Conservation (phyloP, 2,888 invertebrate genomes). For the Nomada lathburiana region DNA sequence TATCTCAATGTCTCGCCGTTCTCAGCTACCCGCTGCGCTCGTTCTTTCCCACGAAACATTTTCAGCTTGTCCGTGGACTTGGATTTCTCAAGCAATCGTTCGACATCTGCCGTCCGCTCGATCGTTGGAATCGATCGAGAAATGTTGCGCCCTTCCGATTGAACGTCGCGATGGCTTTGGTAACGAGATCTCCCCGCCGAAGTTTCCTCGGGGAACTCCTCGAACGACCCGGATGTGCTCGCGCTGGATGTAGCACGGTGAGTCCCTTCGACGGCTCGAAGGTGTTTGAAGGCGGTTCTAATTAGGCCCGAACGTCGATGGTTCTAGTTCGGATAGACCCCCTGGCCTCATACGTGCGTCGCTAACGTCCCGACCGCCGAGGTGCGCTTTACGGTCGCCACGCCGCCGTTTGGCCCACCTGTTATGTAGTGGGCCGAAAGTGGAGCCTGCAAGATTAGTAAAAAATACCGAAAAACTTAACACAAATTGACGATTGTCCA, state of each 20-base stretch:
- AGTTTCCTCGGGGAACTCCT: constrained; percentile 21
- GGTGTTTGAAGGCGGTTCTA: constrained; percentile 56
- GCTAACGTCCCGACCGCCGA: constrained; percentile 86
- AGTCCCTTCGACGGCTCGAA: constrained; percentile 46
- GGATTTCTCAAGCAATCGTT: constrained; percentile 40
- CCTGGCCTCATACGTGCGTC: constrained; percentile 88
- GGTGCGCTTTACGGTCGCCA: constrained; percentile 87
- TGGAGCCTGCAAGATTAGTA: constrained; percentile 77
- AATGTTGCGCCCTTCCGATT: neutral
- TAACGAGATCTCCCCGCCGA: constrained; percentile 25
- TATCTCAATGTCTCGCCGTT: constrained; percentile 75
- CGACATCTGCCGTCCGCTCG: constrained; percentile 40
- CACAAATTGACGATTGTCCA: too few species aligned
- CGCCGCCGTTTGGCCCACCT: constrained; percentile 85
- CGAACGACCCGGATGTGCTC: constrained; percentile 26
- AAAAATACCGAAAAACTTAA: neutral
- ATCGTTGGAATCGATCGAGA: constrained; percentile 11
- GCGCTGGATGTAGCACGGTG: constrained; percentile 37
- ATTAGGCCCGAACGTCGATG: constrained; percentile 70
- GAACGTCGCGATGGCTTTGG: neutral
- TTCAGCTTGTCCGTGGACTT: neutral
- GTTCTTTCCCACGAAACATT: constrained; percentile 29
- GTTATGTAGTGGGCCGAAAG: constrained; percentile 83
- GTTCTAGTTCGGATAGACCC: constrained; percentile 80
- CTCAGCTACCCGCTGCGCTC: constrained; percentile 56